Evolutionary conservation across 2,888 invertebrate species (phyloP), one percentile per base, ranked within the genome.

Genomic region (Drosophila maculinotata): DNA sequence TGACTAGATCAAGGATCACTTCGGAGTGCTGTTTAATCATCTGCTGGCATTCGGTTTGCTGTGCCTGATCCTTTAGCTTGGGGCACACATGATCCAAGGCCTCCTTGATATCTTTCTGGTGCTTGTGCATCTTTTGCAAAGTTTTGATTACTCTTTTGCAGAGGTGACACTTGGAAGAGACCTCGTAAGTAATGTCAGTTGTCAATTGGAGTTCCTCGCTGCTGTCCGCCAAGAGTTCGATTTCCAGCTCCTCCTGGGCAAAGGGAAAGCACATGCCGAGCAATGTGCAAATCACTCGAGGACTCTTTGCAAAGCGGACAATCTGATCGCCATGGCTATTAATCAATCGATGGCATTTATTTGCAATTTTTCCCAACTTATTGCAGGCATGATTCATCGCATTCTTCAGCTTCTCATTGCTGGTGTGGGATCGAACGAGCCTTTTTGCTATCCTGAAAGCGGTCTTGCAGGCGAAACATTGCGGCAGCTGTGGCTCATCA

Each of bases 261-360:
- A 63, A 2, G 6, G 63, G 49, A 10, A 39, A 26, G 8, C 66
- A 66, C 66, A 66, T 51, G 28, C 35, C 45, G 1, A 66, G 1
- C 68, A 66, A 8, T 6, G 20, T 4, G 25, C 66, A 66, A 3
- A 66, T 0, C 1, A 51, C 15, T 31, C n/a, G 31, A 1, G 68
- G 66, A 31, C 17, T 67, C 6, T 31, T 45, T 0, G 45, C 68
- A 10, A 67, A 47, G 8, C 31, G 12, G 3, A 57, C 31, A 6
- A 67, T 7, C 0, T n/a, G 10, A 47, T 67, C 26, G 7, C 66
- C 66, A 2, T 67, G 41, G 0, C 14, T 47, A 4, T 51, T 23
- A 3, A 67, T 7, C 5, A 67, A 7, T 0, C 7, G 8, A 7
- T 67, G 51, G n/a, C 66, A 67, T n/a, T 42, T 67, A 2, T 20